Percentiles rank a stretch among this genome's conserved stretches.
Evolutionary conservation across 2,797 vertebrate genomes (phyloP).

Genomic region (Cossypha polioptera): DNA sequence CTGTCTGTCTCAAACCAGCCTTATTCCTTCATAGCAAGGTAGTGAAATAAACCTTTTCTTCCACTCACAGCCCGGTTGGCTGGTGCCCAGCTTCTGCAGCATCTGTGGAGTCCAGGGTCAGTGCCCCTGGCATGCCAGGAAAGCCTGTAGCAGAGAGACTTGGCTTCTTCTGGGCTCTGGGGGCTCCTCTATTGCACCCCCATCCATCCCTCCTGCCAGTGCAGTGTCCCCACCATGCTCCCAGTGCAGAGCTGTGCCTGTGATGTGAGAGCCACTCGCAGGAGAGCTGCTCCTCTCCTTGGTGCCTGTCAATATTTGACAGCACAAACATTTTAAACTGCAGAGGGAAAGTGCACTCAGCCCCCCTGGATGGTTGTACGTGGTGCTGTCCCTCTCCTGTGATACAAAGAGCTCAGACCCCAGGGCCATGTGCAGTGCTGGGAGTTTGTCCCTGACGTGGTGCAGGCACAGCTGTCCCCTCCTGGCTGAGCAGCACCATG

Average conservation of each 20-base stretch:
- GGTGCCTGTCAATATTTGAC: accelerated
- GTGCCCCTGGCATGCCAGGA: not conserved
- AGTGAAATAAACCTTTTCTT: not conserved
- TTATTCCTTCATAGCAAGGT: not conserved
- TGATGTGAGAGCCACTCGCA: accelerated
- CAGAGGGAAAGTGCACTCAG: not conserved
- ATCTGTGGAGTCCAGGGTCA: not conserved
- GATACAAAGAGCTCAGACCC: not conserved
- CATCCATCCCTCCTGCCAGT: accelerated
- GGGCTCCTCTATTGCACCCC: accelerated
- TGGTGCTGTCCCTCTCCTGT: not conserved
- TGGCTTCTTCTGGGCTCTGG: not conserved
- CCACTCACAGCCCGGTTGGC: accelerated
- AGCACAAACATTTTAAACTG: not conserved
- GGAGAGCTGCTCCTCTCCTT: not conserved
- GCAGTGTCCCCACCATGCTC: accelerated
- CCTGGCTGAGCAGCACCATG: not conserved
- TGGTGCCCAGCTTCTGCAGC: accelerated
- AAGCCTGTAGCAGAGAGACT: not conserved
- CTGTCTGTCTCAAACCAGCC: not conserved
- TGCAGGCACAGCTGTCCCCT: not conserved
- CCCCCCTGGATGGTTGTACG: accelerated
- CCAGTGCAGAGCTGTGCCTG: not conserved
- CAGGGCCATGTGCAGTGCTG: accelerated
- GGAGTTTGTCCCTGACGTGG: accelerated